phyloP scores from a whole-genome alignment of 2,113 vertebrate genomes.

The Sardina pilchardus region DNA sequence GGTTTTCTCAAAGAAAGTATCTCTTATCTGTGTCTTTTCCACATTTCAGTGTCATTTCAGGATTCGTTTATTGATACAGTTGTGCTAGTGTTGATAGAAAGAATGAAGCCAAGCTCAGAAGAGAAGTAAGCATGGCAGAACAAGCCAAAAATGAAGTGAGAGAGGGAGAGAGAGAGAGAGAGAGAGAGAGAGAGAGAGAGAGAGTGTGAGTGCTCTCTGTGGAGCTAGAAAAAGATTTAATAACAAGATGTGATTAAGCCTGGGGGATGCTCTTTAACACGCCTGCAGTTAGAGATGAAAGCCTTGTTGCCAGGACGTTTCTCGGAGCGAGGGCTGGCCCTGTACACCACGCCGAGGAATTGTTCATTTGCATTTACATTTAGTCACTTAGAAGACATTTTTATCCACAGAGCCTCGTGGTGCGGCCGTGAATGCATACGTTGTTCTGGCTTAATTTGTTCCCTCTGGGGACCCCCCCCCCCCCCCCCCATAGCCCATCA shows the following conservation, averaged over 20 bases:
- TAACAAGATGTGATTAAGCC: conserved; percentile 14
- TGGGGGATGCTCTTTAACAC: background rate
- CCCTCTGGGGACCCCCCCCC: background rate
- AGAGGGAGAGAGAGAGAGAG: background rate
- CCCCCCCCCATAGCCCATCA: background rate
- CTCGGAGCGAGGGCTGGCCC: background rate
- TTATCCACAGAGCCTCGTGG: background rate
- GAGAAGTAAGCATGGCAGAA: background rate
- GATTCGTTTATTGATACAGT: background rate
- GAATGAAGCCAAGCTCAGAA: background rate
- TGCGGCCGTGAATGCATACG: background rate
- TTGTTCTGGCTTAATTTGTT: background rate
- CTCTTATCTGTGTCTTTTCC: background rate
- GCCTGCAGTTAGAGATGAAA: background rate
- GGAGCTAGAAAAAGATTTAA: background rate
- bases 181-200: background rate
- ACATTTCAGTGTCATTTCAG: background rate
- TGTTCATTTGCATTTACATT: conserved; percentile 4
- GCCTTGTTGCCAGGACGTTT: background rate
- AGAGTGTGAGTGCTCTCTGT: background rate
- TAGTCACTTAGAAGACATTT: background rate
- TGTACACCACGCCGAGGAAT: background rate
- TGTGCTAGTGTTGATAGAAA: background rate
- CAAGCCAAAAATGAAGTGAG: background rate
- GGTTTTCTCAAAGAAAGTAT: background rate